Conservation (phyloP, 2,113 vertebrate genomes). For the Pterocles orientalis region DNA sequence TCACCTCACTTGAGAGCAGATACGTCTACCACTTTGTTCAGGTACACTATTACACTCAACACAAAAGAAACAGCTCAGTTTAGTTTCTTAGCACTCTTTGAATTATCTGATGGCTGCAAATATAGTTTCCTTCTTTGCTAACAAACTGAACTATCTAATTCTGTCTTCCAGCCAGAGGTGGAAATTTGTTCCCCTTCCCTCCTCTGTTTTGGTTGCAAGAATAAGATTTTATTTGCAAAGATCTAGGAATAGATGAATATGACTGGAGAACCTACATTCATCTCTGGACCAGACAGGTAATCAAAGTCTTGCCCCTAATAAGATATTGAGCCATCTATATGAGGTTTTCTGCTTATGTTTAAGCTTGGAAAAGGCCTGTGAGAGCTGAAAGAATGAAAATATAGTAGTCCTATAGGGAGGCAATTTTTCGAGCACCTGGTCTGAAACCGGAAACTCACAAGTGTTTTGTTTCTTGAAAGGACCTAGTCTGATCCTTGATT, state of each 20-base stretch:
- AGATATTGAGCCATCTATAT: neutral
- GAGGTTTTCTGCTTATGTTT: neutral
- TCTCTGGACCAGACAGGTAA: neutral
- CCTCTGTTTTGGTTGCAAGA: neutral
- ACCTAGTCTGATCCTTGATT: neutral
- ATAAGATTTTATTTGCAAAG: neutral
- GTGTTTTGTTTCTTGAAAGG: neutral
- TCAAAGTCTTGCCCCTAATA: neutral
- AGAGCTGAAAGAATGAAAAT: neutral
- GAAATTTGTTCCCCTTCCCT: neutral
- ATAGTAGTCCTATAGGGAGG: neutral
- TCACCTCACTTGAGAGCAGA: neutral
- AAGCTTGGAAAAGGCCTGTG: neutral
- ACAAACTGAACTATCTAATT: neutral
- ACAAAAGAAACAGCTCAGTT: neutral
- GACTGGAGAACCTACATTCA: neutral
- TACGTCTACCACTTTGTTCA: neutral
- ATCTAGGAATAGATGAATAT: neutral
- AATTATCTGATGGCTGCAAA: neutral
- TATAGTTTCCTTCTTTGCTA: neutral
- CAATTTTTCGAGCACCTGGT: neutral
- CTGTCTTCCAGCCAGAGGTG: neutral
- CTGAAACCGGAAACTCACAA: neutral
- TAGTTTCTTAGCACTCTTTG: neutral
- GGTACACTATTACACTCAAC: neutral